Percentiles rank a stretch among this genome's conserved stretches.
Conservation (phyloP, 1,140 invertebrate genomes). For the Trialeurodes vaporariorum region DNA sequence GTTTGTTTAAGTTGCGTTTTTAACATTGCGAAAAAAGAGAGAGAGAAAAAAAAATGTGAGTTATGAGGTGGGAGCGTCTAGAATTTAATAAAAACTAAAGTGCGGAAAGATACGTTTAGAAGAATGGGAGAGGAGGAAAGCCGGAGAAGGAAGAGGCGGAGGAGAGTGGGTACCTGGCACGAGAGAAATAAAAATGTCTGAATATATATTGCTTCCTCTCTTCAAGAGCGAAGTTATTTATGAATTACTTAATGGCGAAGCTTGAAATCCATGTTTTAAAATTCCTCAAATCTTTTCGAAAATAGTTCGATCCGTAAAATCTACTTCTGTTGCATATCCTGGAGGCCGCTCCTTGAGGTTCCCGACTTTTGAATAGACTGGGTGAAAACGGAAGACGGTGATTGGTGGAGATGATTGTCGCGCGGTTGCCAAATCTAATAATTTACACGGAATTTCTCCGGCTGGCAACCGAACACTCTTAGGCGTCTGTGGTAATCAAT, state of each 20-base stretch:
- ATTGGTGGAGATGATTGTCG: too few species aligned
- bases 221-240: neutral
- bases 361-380: too few species aligned
- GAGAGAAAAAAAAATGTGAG: constrained; percentile 1
- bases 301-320: too few species aligned
- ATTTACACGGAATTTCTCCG: too few species aligned
- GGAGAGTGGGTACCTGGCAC: neutral
- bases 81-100: constrained; percentile 1
- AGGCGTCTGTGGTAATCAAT: too few species aligned
- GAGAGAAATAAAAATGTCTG: neutral
- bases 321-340: too few species aligned
- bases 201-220: neutral
- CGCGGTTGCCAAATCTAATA: too few species aligned
- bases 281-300: neutral
- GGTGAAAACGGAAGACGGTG: too few species aligned
- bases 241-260: neutral
- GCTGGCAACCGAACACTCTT: too few species aligned
- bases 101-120: neutral
- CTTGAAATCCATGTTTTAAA: neutral
- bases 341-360: too few species aligned
- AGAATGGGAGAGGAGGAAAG: neutral
- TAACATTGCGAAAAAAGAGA: neutral
- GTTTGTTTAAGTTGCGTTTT: neutral
- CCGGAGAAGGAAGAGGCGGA: neutral
- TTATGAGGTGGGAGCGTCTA: neutral